Conservation (phyloP, 2,797 vertebrate genomes). For the Streptopelia turtur region DNA sequence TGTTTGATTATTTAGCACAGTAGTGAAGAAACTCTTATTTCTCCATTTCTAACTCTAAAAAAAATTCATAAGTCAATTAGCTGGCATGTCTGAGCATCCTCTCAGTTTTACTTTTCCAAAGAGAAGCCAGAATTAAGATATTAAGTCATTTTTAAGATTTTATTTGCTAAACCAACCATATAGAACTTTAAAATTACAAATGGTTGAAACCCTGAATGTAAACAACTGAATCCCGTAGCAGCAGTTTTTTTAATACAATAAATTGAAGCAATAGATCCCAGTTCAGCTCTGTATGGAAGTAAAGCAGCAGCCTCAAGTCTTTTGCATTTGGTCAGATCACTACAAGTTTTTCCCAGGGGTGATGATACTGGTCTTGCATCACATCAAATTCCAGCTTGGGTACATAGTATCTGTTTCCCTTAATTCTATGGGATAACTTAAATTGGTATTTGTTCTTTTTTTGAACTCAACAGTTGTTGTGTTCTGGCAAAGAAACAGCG, state of each 20-base stretch:
- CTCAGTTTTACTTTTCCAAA: not conserved
- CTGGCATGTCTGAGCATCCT: not conserved
- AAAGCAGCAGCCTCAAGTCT: not conserved
- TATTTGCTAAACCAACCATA: not conserved
- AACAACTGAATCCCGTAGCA: not conserved
- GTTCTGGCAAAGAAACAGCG: not conserved
- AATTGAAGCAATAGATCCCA: not conserved
- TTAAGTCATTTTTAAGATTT: not conserved
- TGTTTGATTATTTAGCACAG: conserved; percentile 10
- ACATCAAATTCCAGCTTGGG: not conserved
- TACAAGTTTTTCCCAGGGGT: not conserved
- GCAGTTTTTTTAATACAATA: not conserved
- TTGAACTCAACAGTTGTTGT: not conserved
- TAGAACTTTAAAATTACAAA: not conserved
- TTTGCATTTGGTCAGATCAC: not conserved
- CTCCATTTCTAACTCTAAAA: not conserved
- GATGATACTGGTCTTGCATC: not conserved
- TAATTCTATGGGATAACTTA: not conserved
- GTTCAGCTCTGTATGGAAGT: not conserved
- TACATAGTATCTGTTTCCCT: not conserved
- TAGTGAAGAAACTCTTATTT: conserved; percentile 3
- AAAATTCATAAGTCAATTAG: not conserved
- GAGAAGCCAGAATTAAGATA: not conserved
- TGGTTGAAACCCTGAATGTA: not conserved
- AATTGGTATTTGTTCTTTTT: not conserved